A percentile compares a stretch with the other conserved stretches of the same genome.
These are phyloP conservation scores for Lepetodrilus schrolli DNA, from an alignment of 2,888 invertebrate species.

Conservation along the genomic window DNA sequence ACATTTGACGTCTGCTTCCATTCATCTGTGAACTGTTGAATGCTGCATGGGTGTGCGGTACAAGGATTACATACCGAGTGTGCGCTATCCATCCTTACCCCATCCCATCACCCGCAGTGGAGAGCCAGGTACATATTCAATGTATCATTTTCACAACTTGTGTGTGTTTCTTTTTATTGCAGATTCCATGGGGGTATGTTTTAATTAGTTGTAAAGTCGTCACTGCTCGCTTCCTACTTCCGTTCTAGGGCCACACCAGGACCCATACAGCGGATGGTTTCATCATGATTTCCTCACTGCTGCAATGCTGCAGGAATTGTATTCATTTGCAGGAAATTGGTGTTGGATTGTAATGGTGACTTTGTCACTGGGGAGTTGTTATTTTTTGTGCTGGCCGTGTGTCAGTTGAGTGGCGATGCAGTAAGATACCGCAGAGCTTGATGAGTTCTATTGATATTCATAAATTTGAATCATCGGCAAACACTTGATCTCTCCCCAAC, in stretches of 20 bases:
- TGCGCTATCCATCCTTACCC: not conserved
- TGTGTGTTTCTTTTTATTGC: no score
- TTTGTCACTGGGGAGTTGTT: not conserved
- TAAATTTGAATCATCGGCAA: conserved; percentile 6
- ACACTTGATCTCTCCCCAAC: not conserved
- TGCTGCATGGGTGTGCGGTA: not conserved
- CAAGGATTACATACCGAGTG: not conserved
- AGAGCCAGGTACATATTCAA: no score
- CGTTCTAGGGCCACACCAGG: no score
- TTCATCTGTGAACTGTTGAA: conserved; percentile 16
- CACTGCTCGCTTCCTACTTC: not conserved
- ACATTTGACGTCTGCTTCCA: conserved; percentile 19
- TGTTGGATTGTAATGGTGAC: not conserved
- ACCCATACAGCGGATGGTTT: no score
- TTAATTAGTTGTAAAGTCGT: no score
- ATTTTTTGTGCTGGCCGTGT: not conserved
- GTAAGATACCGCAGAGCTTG: no score
- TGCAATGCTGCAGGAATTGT: not conserved
- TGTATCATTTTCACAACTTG: no score
- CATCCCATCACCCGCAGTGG: no score
- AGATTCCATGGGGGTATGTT: no score
- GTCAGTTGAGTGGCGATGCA: no score
- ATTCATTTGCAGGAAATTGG: conserved; percentile 14
- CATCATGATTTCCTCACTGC: no score
- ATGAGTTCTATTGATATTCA: conserved; percentile 22